Percentiles rank a stretch among this genome's conserved stretches.
Conservation (phyloP, 2,888 invertebrate genomes). For the Morinoia aosen region DNA sequence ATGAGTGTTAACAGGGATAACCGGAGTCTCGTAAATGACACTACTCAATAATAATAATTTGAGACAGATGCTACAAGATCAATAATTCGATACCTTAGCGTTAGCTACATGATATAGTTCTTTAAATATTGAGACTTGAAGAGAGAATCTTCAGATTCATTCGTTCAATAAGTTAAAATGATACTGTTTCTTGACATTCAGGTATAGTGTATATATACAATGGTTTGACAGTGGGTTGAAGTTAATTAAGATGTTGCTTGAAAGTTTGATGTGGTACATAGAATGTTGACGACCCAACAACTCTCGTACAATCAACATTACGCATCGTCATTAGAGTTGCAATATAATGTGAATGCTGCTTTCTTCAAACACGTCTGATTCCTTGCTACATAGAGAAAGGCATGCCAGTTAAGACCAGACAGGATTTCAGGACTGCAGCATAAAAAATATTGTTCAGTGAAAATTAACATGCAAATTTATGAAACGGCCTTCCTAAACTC, state of each 20-base stretch:
- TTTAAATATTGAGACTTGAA: background rate
- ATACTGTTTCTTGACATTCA: background rate
- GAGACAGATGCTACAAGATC: background rate
- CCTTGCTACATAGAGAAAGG: background rate
- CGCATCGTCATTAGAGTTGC: background rate
- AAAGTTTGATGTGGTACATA: background rate
- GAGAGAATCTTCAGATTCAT: background rate
- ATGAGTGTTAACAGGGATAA: background rate
- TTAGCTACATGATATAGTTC: background rate
- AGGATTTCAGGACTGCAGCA: background rate
- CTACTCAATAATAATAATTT: background rate
- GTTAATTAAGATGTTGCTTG: background rate
- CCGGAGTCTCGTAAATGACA: background rate
- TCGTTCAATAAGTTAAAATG: background rate
- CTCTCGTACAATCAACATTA: background rate
- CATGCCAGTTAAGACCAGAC: background rate
- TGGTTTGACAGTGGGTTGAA: no score
- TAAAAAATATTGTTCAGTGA: background rate
- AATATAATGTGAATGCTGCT: no score
- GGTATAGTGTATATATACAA: no score
- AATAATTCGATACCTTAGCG: background rate
- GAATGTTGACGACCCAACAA: background rate
- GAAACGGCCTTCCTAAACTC: background rate
- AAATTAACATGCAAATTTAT: background rate
- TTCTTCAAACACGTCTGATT: background rate